Base-by-base conservation (phyloP, 1,140 invertebrate genomes). In the Araneus ventricosus region DNA sequence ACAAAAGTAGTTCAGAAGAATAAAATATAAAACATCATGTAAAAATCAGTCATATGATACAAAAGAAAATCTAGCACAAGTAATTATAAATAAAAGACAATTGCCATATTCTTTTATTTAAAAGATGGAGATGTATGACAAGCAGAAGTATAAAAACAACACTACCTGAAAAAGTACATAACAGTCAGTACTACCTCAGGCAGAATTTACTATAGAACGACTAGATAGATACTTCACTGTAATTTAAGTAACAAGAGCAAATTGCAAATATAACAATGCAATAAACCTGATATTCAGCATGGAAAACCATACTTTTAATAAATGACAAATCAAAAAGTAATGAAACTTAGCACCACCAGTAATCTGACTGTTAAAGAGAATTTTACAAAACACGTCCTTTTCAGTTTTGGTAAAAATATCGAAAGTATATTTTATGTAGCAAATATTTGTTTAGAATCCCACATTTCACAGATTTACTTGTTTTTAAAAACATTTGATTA, bases 171-270 rank as follows among this genome's bases (percentile, higher is more conserved):
- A 39, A 93, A 92, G 85, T 87, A 93, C 84, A 24, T 37, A 88
- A 57, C 52, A 52, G n/a, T 87, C 52, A 79, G 84, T 88, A 79
- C 70, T 87, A 88, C 17, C 41, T 87, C 84, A 87, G 70, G 91
- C 39, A 93, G 85, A 75, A 41, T 34, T 93, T 92, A 41, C 91
- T 93, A 93, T 37, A 87, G 34, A 52, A 79, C 82, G 91, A 93
- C 91, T 93, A 93, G 91, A 92, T 92, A 85, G 82, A 75, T 79
- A 79, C 52, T 91, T 70, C 85, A 79, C 63, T 80, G 70, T 41
- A 93, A 67, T 79, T 87, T 93, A 88, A 93, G 91, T 93, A 87
- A 93, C 84, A 14, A 93, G 45, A 87, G 79, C 79, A 92, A 92
- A 86, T 86, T 85, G 90, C 79, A 92, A 92, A 86, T 91, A 84